Percentiles rank a stretch among this genome's conserved stretches.
Evolutionary conservation across 2,797 vertebrate genomes (phyloP).

Genomic region (Vespertilio murinus): DNA sequence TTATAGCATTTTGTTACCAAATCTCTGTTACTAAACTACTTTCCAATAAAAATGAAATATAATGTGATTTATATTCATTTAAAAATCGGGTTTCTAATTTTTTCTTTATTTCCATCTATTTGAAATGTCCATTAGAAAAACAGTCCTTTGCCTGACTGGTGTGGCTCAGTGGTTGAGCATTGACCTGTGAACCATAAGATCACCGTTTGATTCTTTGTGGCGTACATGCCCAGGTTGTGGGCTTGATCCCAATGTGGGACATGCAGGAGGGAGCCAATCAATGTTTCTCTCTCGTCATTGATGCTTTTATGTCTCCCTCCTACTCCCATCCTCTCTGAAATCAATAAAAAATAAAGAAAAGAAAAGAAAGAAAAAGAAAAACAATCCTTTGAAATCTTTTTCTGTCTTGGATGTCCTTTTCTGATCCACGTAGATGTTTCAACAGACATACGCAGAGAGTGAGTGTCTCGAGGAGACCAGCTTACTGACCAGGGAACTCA

Average conservation of each 20-base stretch:
- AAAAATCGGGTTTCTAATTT: background rate
- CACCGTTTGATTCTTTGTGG: no score
- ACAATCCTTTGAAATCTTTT: background rate
- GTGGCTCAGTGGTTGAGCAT: no score
- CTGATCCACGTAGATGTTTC: background rate
- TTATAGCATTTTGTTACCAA: background rate
- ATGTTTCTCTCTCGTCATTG: no score
- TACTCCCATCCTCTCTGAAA: no score
- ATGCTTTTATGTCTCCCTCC: no score
- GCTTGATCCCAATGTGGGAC: no score
- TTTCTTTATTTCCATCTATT: background rate
- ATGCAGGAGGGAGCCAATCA: no score
- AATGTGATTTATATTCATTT: background rate
- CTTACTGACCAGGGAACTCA: background rate
- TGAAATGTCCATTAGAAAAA: slow-evolving; percentile 15
- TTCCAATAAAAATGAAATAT: slow-evolving; percentile 7
- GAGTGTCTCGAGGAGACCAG: background rate
- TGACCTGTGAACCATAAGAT: no score
- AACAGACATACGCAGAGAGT: background rate
- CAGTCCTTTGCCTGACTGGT: background rate
- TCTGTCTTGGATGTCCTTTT: background rate
- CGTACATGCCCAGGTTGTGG: no score
- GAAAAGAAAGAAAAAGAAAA: background rate
- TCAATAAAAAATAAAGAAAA: no score
- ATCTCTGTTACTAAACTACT: background rate